Conservation (phyloP, 2,797 vertebrate genomes). For the Tokudaia tokunoshimensis region DNA sequence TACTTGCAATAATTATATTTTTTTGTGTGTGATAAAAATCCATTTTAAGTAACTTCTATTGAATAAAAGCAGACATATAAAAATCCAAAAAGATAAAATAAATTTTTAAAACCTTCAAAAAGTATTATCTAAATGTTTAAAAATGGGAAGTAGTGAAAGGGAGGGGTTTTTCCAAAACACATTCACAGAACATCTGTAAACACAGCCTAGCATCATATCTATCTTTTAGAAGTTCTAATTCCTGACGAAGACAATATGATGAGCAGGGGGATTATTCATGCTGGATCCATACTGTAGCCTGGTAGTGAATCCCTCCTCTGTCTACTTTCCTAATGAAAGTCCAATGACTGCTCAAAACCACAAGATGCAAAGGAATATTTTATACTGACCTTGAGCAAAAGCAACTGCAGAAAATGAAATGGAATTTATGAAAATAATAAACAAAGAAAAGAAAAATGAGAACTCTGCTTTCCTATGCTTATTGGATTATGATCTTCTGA, state of each 20-base stretch:
- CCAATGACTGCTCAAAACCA: slow-evolving; percentile 12
- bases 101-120: background rate
- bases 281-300: background rate
- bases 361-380: background rate
- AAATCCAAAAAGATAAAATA: background rate
- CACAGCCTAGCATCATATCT: background rate
- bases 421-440: slow-evolving; percentile 52
- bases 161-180: background rate
- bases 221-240: slow-evolving; percentile 6
- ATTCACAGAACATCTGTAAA: slow-evolving; percentile 15
- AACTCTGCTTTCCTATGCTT: background rate
- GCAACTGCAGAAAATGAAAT: slow-evolving; percentile 36
- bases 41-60: background rate
- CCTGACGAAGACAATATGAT: background rate
- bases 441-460: slow-evolving; percentile 42
- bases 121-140: background rate
- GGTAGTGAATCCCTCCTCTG: background rate
- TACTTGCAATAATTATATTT: background rate
- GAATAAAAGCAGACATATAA: background rate
- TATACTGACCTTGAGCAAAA: background rate
- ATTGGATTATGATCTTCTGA: slow-evolving; percentile 32
- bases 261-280: background rate
- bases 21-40: background rate
- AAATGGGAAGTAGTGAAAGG: background rate
- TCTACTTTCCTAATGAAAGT: slow-evolving; percentile 1